These are phyloP conservation scores for Sciurus vulgaris DNA, from an alignment of 2,797 vertebrate species.

Conservation along the genomic window DNA sequence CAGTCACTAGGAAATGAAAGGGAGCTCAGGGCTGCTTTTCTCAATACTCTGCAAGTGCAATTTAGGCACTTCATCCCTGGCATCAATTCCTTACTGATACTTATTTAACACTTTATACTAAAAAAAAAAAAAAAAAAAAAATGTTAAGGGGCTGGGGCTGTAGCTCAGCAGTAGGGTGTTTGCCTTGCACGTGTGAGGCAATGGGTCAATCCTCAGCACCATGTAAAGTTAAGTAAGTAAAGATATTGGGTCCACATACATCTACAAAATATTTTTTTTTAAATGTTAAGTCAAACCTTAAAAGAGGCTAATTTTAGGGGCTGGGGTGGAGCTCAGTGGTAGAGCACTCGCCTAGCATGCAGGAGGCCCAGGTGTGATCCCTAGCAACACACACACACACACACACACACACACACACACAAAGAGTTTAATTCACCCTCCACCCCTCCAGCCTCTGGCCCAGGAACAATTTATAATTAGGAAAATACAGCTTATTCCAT, in stretches of 20 bases:
- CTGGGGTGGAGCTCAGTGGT: not conserved
- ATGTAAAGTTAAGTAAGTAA: too few species aligned
- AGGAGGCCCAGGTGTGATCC: not conserved
- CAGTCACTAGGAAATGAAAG: not conserved
- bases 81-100: not conserved
- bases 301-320: not conserved
- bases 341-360: too few species aligned
- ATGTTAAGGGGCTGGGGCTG: too few species aligned
- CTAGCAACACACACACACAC: not conserved
- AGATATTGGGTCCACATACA: too few species aligned
- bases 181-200: too few species aligned
- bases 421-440: not conserved
- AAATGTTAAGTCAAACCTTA: not conserved
- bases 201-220: too few species aligned
- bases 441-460: not conserved
- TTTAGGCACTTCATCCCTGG: not conserved
- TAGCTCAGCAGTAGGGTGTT: too few species aligned
- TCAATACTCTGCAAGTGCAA: not conserved
- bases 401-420: too few species aligned
- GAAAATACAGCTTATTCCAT: slow-evolving; percentile 33
- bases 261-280: too few species aligned
- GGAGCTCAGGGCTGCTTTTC: not conserved
- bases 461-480: not conserved
- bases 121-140: not conserved
- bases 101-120: not conserved